These are phyloP conservation scores for Apotomis turbidana DNA, from an alignment of 2,888 invertebrate species.

Conservation along the genomic window DNA sequence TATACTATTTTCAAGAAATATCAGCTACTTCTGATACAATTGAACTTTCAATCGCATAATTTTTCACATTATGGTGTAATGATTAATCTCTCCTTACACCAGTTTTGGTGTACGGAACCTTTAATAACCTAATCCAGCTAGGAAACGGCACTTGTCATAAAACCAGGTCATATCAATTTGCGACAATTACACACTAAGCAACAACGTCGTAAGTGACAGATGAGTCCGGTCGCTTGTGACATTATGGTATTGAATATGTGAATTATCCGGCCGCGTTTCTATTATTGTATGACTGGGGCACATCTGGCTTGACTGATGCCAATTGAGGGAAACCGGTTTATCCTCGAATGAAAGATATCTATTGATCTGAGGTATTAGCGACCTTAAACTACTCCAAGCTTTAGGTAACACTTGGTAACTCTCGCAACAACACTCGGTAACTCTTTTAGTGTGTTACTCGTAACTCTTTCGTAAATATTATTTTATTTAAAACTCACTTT, in stretches of 20 bases:
- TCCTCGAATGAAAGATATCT: background rate
- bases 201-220: conserved; percentile 9
- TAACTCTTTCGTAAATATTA: too few relatives aligned
- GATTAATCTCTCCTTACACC: background rate
- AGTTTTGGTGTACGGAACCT: background rate
- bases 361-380: too few relatives aligned
- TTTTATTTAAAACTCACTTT: too few relatives aligned
- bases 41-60: too few relatives aligned
- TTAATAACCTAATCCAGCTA: conserved; percentile 23
- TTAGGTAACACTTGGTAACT: too few relatives aligned
- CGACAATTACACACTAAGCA: conserved; percentile 2
- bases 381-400: too few relatives aligned
- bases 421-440: too few relatives aligned
- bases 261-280: conserved; percentile 13
- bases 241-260: background rate
- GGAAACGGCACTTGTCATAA: conserved; percentile 16
- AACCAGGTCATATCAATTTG: conserved; percentile 31
- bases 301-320: conserved; percentile 14
- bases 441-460: too few relatives aligned
- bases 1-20: too few relatives aligned
- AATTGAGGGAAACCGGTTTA: conserved; percentile 4
- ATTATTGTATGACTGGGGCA: conserved; percentile 14
- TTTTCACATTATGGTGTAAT: background rate
- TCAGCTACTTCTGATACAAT: too few relatives aligned
- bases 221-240: background rate